Evolutionary conservation across 2,797 vertebrate species (phyloP), one percentile per base, ranked within the genome.

Genomic region (Rhyacichthys aspro): DNA sequence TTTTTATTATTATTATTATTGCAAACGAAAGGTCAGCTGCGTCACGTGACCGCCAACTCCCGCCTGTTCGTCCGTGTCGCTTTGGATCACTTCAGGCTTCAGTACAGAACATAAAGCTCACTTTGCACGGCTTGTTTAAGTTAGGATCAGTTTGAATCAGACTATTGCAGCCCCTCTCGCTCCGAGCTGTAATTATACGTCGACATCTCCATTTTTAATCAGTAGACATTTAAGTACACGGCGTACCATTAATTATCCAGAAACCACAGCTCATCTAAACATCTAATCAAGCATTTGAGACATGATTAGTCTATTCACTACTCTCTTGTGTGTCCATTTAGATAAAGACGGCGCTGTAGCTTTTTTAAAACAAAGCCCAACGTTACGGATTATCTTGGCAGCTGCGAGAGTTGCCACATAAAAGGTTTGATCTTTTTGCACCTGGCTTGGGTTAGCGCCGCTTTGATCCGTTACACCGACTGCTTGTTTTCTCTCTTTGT

Each of bases 401-500:
- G 72, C 72, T 70, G 71, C 67, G 72, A 15, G 56, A 67, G 68
- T 68, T 46, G n/a, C 53, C 67, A 74, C 72, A 84, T 83, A 65
- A 90, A 85, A 83, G 83, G 44, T 72, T 74, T 78, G 60, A 67
- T 76, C 74, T 74, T 50, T 55, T 74, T 75, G 87, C 89, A 90
- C 87, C 89, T 90, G 91, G 85, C 72, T 67, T 46, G 72, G 76
- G 76, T 81, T 43, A 42, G 47, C 56, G 60, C 59, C 0, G 47
- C 91, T 91, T 91, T 92, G 87, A 91, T 92, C 83, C 76, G 28
- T 71, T 77, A 77, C 79, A 57, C 71, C 71, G n/a, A n/a, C n/a
- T n/a, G 59, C 80, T 82, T 73, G 76, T 84, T 83, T 85, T 39
- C 69, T 33, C 64, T 76, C 78, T 88, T 88, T 89, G 84, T 78